A percentile compares a stretch with the other conserved stretches of the same genome.
Conservation (phyloP, 1,140 invertebrate species). For the Cherax destructor region DNA sequence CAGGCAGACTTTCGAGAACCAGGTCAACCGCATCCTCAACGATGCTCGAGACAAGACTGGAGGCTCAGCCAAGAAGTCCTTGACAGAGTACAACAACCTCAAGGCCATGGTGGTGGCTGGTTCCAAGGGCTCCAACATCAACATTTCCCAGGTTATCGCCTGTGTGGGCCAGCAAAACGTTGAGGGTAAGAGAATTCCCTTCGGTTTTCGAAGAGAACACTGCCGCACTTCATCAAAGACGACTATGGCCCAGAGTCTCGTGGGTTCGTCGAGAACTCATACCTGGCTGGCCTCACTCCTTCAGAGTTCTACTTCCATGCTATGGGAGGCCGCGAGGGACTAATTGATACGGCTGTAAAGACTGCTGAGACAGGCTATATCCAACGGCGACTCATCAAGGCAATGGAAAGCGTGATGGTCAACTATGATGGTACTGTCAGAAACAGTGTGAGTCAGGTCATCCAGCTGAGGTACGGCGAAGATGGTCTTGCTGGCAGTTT, state of each 20-base stretch:
- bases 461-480: slow-evolving; percentile 88
- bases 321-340: slow-evolving; percentile 99
- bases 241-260: slow-evolving; percentile 99
- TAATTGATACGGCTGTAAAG: slow-evolving; percentile 99
- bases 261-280: slow-evolving; percentile 99
- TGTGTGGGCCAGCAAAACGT: slow-evolving; percentile 99
- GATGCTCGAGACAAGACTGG: slow-evolving; percentile 99
- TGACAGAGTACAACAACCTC: slow-evolving; percentile 99
- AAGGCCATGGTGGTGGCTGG: slow-evolving; percentile 99
- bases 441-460: slow-evolving; percentile 96
- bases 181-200: slow-evolving; percentile 99
- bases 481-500: slow-evolving; percentile 81
- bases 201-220: slow-evolving; percentile 98
- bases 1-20: slow-evolving; percentile 84
- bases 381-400: slow-evolving; percentile 99
- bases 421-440: slow-evolving; percentile 97
- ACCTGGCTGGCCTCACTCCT: slow-evolving; percentile 98
- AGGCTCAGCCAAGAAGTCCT: slow-evolving; percentile 98
- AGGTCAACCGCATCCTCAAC: slow-evolving; percentile 99
- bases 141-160: slow-evolving; percentile 99
- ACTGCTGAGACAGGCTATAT: slow-evolving; percentile 99
- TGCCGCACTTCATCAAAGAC: slow-evolving; percentile 99
- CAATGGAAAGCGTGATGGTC: slow-evolving; percentile 99
- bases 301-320: slow-evolving; percentile 99
- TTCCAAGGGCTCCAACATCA: slow-evolving; percentile 99